Base-by-base conservation (phyloP, 2,797 vertebrate genomes). In the Spondyliosoma cantharus region DNA sequence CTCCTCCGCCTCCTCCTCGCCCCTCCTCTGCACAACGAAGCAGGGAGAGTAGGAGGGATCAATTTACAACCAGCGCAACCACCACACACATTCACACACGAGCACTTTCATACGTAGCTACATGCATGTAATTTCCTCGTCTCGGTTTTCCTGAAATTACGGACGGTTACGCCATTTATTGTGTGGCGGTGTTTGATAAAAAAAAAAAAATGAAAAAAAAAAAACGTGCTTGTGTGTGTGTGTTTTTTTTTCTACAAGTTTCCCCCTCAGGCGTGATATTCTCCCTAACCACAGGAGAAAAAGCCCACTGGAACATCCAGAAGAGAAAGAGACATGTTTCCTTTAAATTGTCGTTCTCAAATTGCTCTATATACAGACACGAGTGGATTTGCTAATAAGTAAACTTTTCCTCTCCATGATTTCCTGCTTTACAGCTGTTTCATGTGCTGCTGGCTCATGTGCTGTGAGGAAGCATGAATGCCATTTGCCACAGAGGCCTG, bases 1-100 rank as follows among this genome's bases (percentile, higher is more conserved):
- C 43, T 77, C 32, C 22, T 85, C 82, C 65, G 78, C 80, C 73
- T 83, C 79, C 84, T 82, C 86, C 71, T 90, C 86, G 79, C 86
- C 87, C 90, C 90, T 84, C 82, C 85, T 87, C 91, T 82, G 81
- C 86, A 87, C 88, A 78, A 80, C 80, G 80, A 85, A 76, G 76
- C 81, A 82, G 78, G 65, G 80, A 89, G 90, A 93, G 91, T 91
- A 90, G 93, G 92, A 92, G 93, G 94, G 93, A 91, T 93, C 91
- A 90, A 69, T 87, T 91, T 93, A 93, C 91, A 94, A 93, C 85
- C 87, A 89, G 74, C 32, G 78, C 82, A 82, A 62, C 71, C 65
- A 43, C 80, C 80, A 74, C 78, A 74, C 57, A 81, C 75, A 49
- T n/a, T 5, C 86, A 80, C 83, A 57, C 75, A 72, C 79, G 71